Percentiles rank a stretch among this genome's conserved stretches.
Conservation (phyloP, 2,888 invertebrate species). For the Tetanocera ferruginea region DNA sequence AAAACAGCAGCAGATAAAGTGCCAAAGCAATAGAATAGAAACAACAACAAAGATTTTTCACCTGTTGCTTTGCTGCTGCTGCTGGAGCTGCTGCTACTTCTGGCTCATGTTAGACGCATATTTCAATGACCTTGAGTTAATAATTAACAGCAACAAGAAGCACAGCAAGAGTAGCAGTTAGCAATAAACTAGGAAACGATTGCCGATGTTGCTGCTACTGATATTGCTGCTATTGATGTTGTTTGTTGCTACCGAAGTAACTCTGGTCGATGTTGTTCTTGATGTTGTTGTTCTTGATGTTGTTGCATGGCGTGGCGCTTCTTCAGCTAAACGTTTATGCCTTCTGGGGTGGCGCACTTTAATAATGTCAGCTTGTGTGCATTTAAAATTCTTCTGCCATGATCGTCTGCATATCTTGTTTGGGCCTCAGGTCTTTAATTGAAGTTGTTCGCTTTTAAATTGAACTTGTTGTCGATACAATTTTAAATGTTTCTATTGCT, state of each 20-base stretch:
- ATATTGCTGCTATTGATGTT: neutral
- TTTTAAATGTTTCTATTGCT: neutral
- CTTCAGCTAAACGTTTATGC: neutral
- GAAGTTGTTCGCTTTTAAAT: conserved; percentile 27
- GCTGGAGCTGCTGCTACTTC: neutral
- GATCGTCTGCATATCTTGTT: neutral
- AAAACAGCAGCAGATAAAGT: neutral
- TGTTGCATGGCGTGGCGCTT: conserved; percentile 5
- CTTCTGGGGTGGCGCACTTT: conserved; percentile 14
- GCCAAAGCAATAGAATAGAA: neutral
- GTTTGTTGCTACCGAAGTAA: too few relatives aligned
- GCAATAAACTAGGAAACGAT: neutral
- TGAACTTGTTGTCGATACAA: conserved; percentile 8
- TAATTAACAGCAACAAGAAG: conserved; percentile 25
- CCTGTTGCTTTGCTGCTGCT: neutral
- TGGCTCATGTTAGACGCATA: neutral
- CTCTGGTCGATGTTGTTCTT: neutral
- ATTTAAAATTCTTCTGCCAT: neutral
- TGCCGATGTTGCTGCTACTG: neutral
- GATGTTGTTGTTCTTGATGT: neutral
- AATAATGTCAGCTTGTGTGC: conserved; percentile 12
- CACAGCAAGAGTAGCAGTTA: neutral
- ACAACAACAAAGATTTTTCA: neutral
- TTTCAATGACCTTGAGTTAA: conserved; percentile 40
- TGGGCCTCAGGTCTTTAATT: conserved; percentile 5